Percentiles rank a stretch among this genome's conserved stretches.
Evolutionary conservation across 2,888 invertebrate species (phyloP).

Genomic region (Acrobasis repandana): DNA sequence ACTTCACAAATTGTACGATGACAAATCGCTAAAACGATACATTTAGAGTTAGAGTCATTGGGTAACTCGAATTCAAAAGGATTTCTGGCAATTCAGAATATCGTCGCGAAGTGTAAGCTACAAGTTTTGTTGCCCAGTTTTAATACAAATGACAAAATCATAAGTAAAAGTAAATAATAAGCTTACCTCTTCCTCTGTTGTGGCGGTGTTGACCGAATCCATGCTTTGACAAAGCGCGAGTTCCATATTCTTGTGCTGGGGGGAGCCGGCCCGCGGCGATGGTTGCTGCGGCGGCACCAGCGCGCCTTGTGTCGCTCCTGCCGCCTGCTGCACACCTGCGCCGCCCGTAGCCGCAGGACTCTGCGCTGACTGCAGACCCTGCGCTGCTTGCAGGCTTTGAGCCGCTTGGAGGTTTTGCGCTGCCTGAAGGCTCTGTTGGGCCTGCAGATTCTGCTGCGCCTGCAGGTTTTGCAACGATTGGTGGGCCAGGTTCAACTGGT

Average conservation of each 20-base stretch:
- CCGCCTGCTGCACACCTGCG: slow-evolving; percentile 65
- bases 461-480: slow-evolving; percentile 73
- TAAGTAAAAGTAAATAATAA: not conserved
- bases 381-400: slow-evolving; percentile 53
- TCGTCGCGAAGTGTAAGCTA: too few species aligned
- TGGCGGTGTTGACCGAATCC: slow-evolving; percentile 98
- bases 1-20: slow-evolving; percentile 65
- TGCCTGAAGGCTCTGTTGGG: slow-evolving; percentile 47
- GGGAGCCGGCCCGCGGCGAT: slow-evolving; percentile 68
- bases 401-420: slow-evolving; percentile 58
- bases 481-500: slow-evolving; percentile 75
- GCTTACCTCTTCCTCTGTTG: slow-evolving; percentile 98
- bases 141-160: not conserved
- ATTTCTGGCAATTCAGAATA: too few species aligned
- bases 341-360: slow-evolving; percentile 69
- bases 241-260: slow-evolving; percentile 80
- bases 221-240: slow-evolving; percentile 96
- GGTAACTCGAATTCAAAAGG: slow-evolving; percentile 43
- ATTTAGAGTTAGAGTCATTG: slow-evolving; percentile 50
- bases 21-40: slow-evolving; percentile 69
- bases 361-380: slow-evolving; percentile 55
- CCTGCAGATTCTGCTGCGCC: slow-evolving; percentile 61
- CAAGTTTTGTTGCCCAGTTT: not conserved
- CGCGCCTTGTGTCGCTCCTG: slow-evolving; percentile 68
- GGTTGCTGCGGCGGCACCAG: slow-evolving; percentile 76